Evolutionary conservation across 2,888 invertebrate species (phyloP).

Genomic region (Trypoxylon attenuatum): DNA sequence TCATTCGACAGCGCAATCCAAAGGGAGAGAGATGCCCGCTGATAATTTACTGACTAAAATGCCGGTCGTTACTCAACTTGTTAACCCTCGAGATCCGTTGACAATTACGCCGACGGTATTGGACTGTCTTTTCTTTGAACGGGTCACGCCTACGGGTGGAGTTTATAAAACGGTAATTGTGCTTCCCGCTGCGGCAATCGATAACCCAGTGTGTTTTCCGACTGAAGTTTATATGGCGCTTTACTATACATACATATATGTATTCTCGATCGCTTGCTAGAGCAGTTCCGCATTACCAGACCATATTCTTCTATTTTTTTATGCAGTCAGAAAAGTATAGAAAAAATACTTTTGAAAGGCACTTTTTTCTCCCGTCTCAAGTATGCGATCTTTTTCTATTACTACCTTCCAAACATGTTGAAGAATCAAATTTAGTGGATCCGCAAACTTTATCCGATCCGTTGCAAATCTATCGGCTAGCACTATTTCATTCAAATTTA

Average conservation of each 20-base stretch:
- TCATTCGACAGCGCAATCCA: constrained; percentile 17
- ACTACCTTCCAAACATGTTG: constrained; percentile 32
- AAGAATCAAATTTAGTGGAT: constrained; percentile 48
- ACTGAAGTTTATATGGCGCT: no score
- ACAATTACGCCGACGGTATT: constrained; percentile 20
- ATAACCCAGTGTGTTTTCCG: constrained; percentile 1
- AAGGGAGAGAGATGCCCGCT: constrained; percentile 8
- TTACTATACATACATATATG: no score
- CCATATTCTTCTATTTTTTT: no score
- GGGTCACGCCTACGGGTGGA: constrained; percentile 1
- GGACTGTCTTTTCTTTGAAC: constrained; percentile 10
- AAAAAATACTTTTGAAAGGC: constrained; percentile 19
- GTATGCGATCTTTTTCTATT: constrained; percentile 34
- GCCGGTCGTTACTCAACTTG: constrained; percentile 40
- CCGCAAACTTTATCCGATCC: constrained; percentile 45
- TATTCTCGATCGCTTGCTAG: no score
- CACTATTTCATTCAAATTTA: constrained; percentile 51
- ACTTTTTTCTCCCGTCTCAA: constrained; percentile 27
- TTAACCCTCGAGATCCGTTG: constrained; percentile 30
- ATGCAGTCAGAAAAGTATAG: no score
- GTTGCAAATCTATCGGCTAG: constrained; percentile 52
- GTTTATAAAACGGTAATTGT: constrained; percentile 13
- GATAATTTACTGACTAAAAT: constrained; percentile 48
- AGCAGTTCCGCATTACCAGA: no score
- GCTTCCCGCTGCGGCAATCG: constrained; percentile 17